These are phyloP conservation scores for Formica selysi DNA, from an alignment of 1,140 invertebrate species.

Conservation along the genomic window DNA sequence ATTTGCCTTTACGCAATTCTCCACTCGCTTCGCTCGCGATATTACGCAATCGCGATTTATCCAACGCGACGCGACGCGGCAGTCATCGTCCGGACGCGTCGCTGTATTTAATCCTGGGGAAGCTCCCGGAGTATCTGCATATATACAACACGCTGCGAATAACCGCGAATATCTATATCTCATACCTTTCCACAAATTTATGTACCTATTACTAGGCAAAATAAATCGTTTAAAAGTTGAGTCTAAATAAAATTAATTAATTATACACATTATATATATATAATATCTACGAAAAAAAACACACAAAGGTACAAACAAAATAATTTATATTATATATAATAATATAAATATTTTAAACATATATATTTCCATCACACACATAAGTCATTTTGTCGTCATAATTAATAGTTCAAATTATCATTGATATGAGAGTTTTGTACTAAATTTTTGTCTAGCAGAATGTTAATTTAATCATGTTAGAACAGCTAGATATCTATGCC, in stretches of 20 bases:
- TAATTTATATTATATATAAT: not conserved
- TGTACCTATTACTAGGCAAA: not conserved
- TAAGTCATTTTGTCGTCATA: not conserved
- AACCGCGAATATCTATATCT: conserved; percentile 25
- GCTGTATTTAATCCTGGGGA: conserved; percentile 72
- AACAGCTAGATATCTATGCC: not conserved
- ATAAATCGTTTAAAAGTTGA: not conserved
- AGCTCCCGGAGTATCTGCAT: conserved; percentile 45
- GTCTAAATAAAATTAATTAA: not conserved
- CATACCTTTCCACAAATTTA: not conserved
- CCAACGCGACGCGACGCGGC: conserved; percentile 63
- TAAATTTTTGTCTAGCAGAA: not conserved
- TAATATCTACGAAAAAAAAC: not conserved
- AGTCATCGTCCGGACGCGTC: conserved; percentile 52
- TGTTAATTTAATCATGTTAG: not conserved
- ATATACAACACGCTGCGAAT: conserved; percentile 38
- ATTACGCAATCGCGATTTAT: conserved; percentile 82
- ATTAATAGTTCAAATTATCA: not conserved
- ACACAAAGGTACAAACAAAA: not conserved
- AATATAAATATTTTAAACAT: not conserved
- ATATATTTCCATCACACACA: not conserved
- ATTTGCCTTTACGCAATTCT: conserved; percentile 83
- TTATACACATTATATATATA: not conserved
- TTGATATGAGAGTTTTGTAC: not conserved
- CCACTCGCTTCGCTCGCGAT: conserved; percentile 72